phyloP scores from a whole-genome alignment of 2,888 invertebrate genomes.

The Amblyteles armatorius region DNA sequence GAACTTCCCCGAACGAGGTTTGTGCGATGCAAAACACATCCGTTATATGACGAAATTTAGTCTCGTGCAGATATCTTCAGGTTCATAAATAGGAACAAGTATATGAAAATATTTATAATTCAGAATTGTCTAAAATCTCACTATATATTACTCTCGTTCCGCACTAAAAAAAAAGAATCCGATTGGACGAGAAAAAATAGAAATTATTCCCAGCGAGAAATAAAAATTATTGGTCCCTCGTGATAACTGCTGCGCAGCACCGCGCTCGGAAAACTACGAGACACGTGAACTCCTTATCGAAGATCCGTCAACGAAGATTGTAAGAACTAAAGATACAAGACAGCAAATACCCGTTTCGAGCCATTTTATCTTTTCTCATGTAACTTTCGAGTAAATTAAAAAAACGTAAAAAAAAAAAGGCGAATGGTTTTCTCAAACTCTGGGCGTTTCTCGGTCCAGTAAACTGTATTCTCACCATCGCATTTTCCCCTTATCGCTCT shows the following conservation, averaged over 20 bases:
- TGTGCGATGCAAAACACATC: too few relatives aligned
- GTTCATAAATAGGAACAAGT: too few relatives aligned
- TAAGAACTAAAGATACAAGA: background rate
- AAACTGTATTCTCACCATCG: background rate
- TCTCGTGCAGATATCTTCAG: too few relatives aligned
- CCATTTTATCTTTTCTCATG: background rate
- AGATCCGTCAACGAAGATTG: background rate
- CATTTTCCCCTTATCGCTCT: background rate
- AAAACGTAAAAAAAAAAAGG: background rate
- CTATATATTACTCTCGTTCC: too few relatives aligned
- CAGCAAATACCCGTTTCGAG: background rate
- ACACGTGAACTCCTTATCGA: background rate
- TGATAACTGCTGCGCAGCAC: conserved; percentile 4
- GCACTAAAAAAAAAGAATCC: background rate
- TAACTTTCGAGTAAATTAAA: background rate
- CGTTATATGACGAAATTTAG: too few relatives aligned
- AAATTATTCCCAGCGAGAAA: background rate
- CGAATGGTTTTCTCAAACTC: background rate
- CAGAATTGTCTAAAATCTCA: too few relatives aligned
- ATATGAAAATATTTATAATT: too few relatives aligned
- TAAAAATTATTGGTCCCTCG: background rate
- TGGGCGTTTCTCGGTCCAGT: background rate
- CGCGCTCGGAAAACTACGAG: conserved; percentile 5
- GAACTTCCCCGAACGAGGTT: too few relatives aligned
- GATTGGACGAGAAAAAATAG: background rate